Conservation (phyloP, 2,113 vertebrate species). For the Thymallus thymallus region DNA sequence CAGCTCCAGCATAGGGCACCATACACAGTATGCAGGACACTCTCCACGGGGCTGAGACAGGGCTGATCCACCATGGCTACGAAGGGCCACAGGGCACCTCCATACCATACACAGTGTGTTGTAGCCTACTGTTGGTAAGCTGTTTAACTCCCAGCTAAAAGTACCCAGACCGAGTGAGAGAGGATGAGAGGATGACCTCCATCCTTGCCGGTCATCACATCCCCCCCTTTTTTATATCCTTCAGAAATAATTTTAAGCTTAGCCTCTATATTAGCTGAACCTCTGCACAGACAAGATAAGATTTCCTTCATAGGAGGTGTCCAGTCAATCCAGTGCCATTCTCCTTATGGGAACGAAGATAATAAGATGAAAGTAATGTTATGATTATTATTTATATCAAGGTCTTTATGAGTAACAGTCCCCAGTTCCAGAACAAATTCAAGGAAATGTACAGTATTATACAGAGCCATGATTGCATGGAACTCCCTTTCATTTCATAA, state of each 20-base stretch:
- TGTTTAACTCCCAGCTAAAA: conserved; percentile 45
- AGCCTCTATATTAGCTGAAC: conserved; percentile 24
- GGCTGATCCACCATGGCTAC: too few species aligned
- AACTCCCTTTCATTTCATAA: too few species aligned
- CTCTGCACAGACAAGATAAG: conserved; percentile 56
- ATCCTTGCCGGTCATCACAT: conserved; percentile 25
- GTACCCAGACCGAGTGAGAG: conserved; percentile 30
- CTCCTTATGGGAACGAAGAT: conserved; percentile 28
- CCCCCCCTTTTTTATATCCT: neutral
- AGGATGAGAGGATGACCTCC: conserved; percentile 38
- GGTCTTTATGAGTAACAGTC: neutral
- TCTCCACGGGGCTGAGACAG: too few species aligned
- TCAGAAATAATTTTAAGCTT: conserved; percentile 42
- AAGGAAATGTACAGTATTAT: too few species aligned
- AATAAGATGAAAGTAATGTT: conserved; percentile 14
- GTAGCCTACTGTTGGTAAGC: conserved; percentile 10
- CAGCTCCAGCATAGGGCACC: too few species aligned
- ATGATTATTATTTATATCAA: neutral
- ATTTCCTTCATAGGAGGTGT: conserved; percentile 18
- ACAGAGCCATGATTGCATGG: too few species aligned
- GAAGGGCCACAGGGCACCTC: neutral
- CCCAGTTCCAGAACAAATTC: too few species aligned
- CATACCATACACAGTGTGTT: conserved; percentile 16
- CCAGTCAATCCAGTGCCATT: neutral
- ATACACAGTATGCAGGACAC: too few species aligned